Percentiles rank a stretch among this genome's conserved stretches.
Evolutionary conservation across 2,888 invertebrate species (phyloP).

Genomic region (Listrodromus nycthemerus): DNA sequence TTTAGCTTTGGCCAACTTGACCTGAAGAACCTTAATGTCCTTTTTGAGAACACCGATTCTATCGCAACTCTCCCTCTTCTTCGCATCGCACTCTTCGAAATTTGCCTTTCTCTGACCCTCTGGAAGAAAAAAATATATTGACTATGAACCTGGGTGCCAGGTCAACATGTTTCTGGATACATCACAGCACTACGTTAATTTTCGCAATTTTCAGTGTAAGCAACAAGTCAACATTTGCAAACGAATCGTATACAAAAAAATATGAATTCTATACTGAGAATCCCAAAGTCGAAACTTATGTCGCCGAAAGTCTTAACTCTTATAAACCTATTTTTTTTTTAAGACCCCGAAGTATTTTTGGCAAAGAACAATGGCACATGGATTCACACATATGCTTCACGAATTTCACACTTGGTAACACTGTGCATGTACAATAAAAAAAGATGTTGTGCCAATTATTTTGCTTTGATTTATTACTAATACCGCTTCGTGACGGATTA

Average conservation of each 20-base stretch:
- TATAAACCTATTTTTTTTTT: background rate
- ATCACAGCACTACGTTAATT: too few relatives aligned
- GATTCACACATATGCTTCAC: background rate
- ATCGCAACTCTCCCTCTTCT: slow-evolving; percentile 90
- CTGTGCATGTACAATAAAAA: background rate
- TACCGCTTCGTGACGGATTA: background rate
- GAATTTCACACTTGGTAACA: background rate
- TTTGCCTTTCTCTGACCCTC: slow-evolving; percentile 95
- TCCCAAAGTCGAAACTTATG: background rate
- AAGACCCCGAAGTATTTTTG: background rate
- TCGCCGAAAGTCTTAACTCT: background rate
- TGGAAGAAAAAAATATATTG: slow-evolving; percentile 83
- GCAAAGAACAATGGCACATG: background rate
- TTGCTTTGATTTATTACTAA: background rate
- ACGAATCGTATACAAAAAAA: background rate
- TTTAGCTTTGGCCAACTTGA: slow-evolving; percentile 87
- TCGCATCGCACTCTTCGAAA: slow-evolving; percentile 92
- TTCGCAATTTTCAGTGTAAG: background rate
- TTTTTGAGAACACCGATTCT: slow-evolving; percentile 90
- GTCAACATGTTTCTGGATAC: too few relatives aligned
- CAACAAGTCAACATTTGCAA: background rate
- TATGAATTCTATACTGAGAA: background rate
- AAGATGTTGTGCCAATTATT: background rate
- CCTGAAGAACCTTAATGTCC: slow-evolving; percentile 88
- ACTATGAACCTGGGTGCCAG: too few relatives aligned